Conservation (phyloP, 2,888 invertebrate species). For the Gortyna flavago region DNA sequence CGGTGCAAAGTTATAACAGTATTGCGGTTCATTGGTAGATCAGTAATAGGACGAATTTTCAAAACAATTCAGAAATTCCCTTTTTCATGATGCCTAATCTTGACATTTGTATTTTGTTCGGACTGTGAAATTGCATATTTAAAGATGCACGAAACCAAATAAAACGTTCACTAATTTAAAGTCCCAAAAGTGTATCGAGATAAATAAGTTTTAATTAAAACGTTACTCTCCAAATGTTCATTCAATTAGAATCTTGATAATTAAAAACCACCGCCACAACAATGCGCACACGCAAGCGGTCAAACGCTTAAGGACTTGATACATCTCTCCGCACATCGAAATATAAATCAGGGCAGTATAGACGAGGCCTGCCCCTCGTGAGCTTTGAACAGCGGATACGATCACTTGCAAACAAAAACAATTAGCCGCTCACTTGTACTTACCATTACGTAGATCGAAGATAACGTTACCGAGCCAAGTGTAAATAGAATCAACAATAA, state of each 20-base stretch:
- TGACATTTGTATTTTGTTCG: not conserved
- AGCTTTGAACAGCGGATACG: conserved; percentile 83
- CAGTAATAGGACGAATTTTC: not conserved
- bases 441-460: conserved; percentile 86
- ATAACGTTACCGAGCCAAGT: conserved; percentile 74
- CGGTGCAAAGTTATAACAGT: conserved; percentile 16
- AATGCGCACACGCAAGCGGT: conserved; percentile 67
- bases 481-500: conserved; percentile 66
- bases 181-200: conserved; percentile 25
- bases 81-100: not conserved
- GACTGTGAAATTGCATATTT: not conserved
- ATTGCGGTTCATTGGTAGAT: not conserved
- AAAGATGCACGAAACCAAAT: not conserved
- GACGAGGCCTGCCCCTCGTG: conserved; percentile 79
- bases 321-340: conserved; percentile 77
- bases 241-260: conserved; percentile 59
- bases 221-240: conserved; percentile 36
- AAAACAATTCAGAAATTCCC: not conserved
- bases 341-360: conserved; percentile 88
- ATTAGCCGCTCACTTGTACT: conserved; percentile 82
- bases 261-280: conserved; percentile 47
- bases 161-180: conserved; percentile 2
- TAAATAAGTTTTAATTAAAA: conserved; percentile 53
- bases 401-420: conserved; percentile 83
- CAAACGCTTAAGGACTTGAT: conserved; percentile 81